Conservation (phyloP, 1,140 invertebrate genomes). For the Macrotrachela quadricornifera region DNA sequence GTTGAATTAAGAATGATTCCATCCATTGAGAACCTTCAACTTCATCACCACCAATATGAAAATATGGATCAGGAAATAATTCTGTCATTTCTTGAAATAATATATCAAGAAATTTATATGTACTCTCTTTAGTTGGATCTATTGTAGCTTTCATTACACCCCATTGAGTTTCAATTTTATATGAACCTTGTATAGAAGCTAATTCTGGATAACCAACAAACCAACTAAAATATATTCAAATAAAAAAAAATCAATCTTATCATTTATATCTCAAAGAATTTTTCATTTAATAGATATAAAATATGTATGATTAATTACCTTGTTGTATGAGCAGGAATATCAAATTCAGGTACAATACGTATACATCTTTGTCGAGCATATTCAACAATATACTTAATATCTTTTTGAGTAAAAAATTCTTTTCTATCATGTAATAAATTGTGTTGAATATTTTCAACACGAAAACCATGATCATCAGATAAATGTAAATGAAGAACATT, state of each 20-base stretch:
- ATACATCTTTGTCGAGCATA: constrained; percentile 7
- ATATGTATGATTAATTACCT: neutral
- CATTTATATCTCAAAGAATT: too few relatives aligned
- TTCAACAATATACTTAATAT: constrained; percentile 14
- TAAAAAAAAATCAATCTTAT: too few relatives aligned
- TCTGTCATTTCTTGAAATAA: neutral
- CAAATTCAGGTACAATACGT: constrained; percentile 19
- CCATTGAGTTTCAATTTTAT: neutral
- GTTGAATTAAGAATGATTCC: neutral
- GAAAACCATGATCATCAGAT: constrained; percentile 40
- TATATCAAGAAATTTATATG: neutral
- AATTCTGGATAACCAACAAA: too few relatives aligned
- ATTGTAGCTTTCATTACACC: neutral
- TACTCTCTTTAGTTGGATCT: neutral
- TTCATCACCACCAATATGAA: constrained; percentile 39
- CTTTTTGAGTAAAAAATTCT: neutral
- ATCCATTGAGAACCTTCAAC: neutral
- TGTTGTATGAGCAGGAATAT: constrained; percentile 20
- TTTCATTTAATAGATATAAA: neutral
- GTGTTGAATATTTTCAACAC: constrained; percentile 17
- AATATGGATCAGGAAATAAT: constrained; percentile 30
- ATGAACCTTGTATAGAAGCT: too few relatives aligned
- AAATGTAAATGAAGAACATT: constrained; percentile 44
- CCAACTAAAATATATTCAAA: too few relatives aligned
- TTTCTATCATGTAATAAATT: neutral